Evolutionary conservation across 2,888 invertebrate species (phyloP), one percentile per base, ranked within the genome.

Genomic region (Melikaiella ostensackeni): DNA sequence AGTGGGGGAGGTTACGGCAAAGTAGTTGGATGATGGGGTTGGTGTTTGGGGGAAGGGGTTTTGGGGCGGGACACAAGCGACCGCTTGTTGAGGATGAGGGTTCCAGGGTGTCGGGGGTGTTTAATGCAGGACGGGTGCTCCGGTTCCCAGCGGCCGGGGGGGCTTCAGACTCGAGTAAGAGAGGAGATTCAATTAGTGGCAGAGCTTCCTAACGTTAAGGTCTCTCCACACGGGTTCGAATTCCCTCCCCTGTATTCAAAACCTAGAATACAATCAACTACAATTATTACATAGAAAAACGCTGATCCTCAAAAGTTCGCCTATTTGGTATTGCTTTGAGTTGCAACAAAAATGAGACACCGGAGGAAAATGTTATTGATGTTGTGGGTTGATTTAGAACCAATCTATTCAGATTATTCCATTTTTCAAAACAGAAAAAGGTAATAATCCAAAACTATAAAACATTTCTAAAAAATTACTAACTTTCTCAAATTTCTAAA

Each of bases 141-240:
- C 80, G 86, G 90, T 90, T 90, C 90, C 90, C 90, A 90, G 90
- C 90, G 87, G 89, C 90, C 89, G 90, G 88, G 88, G 89, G 88
- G 87, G 87, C 86, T 89, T 84, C 87, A 90, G 88, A 89, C 89
- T 87, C 89, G 88, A 90, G 88, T 89, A 90, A 90, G 90, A 90
- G 90, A 90, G 89, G 89, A 89, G 90, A 90, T 90, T 90, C 90
- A 90, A 90, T 90, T 90, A 90, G 90, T 86, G 89, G 89, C 90
- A 89, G 89, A 90, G 90, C 90, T 90, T 90, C 89, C 88, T 88
- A 89, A 89, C 89, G 87, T 90, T 90, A 89, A 89, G 90, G 90
- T 88, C 87, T 86, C 88, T 89, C 85, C 89, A 88, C 90, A 89
- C 89, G 86, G 84, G 76, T 70, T 50, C 50, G 50, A 89, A 88